Evolutionary conservation across 1,140 invertebrate genomes (phyloP).

Genomic region (Mactra quadrangularis): DNA sequence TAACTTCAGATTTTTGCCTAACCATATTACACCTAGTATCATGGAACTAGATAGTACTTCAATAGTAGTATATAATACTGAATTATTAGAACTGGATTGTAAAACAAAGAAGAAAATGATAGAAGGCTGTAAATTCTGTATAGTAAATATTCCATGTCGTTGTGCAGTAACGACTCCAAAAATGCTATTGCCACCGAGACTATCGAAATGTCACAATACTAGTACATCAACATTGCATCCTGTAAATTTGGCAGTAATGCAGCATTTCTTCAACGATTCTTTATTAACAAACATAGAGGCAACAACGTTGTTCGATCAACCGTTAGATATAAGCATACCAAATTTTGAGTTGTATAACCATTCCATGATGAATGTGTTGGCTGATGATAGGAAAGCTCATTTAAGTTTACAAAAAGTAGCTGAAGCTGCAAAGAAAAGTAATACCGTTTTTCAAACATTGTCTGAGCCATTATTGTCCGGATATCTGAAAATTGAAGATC

Average conservation of each 20-base stretch:
- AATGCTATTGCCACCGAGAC: background rate
- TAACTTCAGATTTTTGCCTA: slow-evolving; percentile 9
- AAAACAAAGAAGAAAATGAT: background rate
- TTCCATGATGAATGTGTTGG: slow-evolving; percentile 15
- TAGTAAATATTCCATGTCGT: background rate
- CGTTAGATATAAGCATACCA: slow-evolving; percentile 7
- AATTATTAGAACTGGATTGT: background rate
- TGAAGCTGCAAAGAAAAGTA: background rate
- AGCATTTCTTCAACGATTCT: slow-evolving; percentile 28
- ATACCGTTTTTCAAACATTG: background rate
- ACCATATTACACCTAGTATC: background rate
- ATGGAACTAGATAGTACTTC: background rate
- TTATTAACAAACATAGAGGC: background rate
- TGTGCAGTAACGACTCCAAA: background rate
- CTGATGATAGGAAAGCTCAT: slow-evolving; percentile 26
- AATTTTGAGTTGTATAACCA: slow-evolving; percentile 28
- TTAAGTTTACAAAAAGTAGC: slow-evolving; percentile 16
- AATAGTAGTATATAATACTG: slow-evolving; percentile 1
- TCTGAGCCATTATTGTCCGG: slow-evolving; percentile 8
- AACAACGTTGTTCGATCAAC: slow-evolving; percentile 18
- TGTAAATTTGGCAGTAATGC: slow-evolving; percentile 18
- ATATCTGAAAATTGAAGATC: background rate
- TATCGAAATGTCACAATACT: slow-evolving; percentile 1
- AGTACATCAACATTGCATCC: background rate
- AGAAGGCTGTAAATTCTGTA: slow-evolving; percentile 11